Conservation (phyloP, 2,888 invertebrate genomes). For the Eupeodes latifasciatus region DNA sequence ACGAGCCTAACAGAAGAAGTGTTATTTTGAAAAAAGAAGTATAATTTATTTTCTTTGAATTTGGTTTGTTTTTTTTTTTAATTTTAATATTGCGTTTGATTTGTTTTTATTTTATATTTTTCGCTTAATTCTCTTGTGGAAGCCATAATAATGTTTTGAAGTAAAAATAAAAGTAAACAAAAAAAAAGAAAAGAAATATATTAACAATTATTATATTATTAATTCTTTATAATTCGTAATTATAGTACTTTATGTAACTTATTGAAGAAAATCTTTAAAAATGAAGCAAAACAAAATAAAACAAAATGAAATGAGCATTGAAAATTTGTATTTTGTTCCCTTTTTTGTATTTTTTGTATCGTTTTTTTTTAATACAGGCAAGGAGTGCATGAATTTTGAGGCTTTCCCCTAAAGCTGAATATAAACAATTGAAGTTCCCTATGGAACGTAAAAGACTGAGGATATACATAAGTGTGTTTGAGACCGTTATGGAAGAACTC, state of each 20-base stretch:
- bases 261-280: slow-evolving; percentile 60
- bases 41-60: background rate
- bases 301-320: slow-evolving; percentile 67
- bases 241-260: slow-evolving; percentile 74
- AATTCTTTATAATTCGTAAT: slow-evolving; percentile 74
- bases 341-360: too few relatives aligned
- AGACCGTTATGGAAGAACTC: too few relatives aligned
- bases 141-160: slow-evolving; percentile 57
- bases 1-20: background rate
- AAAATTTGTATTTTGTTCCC: slow-evolving; percentile 2
- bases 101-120: background rate
- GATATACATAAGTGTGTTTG: too few relatives aligned
- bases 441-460: too few relatives aligned
- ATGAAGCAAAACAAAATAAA: slow-evolving; percentile 70
- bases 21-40: background rate
- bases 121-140: slow-evolving; percentile 38
- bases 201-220: slow-evolving; percentile 53
- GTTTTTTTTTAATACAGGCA: too few relatives aligned
- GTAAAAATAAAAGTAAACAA: slow-evolving; percentile 19
- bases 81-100: slow-evolving; percentile 4
- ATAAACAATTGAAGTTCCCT: too few relatives aligned
- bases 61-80: slow-evolving; percentile 1
- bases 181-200: slow-evolving; percentile 26
- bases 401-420: too few relatives aligned
- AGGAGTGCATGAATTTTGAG: too few relatives aligned